Percentiles rank a stretch among this genome's conserved stretches.
Conservation (phyloP, 2,113 vertebrate genomes). For the Crotalus helleri region DNA sequence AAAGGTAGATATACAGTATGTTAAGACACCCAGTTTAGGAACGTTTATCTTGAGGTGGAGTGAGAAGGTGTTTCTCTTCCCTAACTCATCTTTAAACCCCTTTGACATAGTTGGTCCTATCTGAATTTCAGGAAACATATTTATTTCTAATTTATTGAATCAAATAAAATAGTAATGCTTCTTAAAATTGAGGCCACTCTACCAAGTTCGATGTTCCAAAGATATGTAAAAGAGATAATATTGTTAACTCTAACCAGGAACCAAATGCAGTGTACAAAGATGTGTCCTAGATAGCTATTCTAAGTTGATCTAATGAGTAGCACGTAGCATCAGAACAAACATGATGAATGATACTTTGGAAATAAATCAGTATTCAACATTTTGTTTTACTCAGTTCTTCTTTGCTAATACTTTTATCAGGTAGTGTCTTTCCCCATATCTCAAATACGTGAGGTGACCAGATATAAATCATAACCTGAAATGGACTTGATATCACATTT, state of each 20-base stretch:
- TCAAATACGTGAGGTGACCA: not conserved
- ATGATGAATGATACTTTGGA: not conserved
- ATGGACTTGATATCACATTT: not conserved
- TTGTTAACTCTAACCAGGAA: not conserved
- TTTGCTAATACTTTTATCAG: not conserved
- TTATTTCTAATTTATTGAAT: not conserved
- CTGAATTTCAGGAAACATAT: not conserved
- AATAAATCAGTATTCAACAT: not conserved
- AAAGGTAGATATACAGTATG: not conserved
- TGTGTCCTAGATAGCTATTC: too few relatives aligned
- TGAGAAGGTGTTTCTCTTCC: not conserved
- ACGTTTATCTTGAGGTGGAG: not conserved
- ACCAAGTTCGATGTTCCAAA: not conserved
- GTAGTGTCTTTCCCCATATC: not conserved
- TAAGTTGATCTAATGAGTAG: too few relatives aligned
- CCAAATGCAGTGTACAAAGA: not conserved
- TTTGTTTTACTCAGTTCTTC: not conserved
- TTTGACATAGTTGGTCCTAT: not conserved
- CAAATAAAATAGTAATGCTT: not conserved
- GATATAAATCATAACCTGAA: not conserved
- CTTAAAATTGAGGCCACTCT: not conserved
- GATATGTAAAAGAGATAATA: not conserved
- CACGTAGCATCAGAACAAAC: not conserved
- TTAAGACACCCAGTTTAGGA: not conserved
- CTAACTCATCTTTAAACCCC: not conserved